A percentile compares a stretch with the other conserved stretches of the same genome.
Evolutionary conservation across 2,113 vertebrate species (phyloP).

Genomic region (Peromyscus polionotus): DNA sequence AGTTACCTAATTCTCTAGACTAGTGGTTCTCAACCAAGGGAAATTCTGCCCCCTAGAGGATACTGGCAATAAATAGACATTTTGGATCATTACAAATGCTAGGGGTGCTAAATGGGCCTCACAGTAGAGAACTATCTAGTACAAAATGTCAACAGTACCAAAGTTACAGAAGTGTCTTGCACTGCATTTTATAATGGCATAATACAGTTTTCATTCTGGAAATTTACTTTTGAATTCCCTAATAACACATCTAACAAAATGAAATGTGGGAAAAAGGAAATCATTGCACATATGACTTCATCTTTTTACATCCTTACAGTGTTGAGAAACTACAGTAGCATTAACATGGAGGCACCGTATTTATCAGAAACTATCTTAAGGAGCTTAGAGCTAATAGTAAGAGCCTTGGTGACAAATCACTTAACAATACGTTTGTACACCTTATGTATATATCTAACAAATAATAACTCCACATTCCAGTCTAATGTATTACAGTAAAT

Average conservation of each 20-base stretch:
- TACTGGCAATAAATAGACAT: neutral
- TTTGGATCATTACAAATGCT: neutral
- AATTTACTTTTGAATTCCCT: neutral
- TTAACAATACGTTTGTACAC: conserved; percentile 36
- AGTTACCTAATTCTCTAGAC: conserved; percentile 37
- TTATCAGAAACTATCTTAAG: conserved; percentile 40
- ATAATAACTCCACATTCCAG: conserved; percentile 42
- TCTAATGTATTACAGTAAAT: neutral
- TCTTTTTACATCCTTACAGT: conserved; percentile 10
- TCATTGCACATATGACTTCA: conserved; percentile 5
- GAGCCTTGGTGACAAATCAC: neutral
- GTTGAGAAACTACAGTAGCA: neutral
- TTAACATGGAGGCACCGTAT: neutral
- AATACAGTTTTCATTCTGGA: neutral
- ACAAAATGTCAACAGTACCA: conserved; percentile 34
- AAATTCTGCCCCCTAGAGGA: conserved; percentile 2
- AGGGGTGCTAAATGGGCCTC: neutral
- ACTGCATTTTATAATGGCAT: neutral
- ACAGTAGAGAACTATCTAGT: neutral
- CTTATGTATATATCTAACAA: conserved; percentile 18
- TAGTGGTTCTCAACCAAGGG: neutral
- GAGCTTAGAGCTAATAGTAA: conserved; percentile 49
- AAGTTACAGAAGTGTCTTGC: neutral
- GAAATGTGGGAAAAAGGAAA: too few species aligned
- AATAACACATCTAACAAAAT: neutral